Percentiles rank a stretch among this genome's conserved stretches.
Evolutionary conservation across 2,113 vertebrate genomes (phyloP).

Genomic region (Climacteris rufus): DNA sequence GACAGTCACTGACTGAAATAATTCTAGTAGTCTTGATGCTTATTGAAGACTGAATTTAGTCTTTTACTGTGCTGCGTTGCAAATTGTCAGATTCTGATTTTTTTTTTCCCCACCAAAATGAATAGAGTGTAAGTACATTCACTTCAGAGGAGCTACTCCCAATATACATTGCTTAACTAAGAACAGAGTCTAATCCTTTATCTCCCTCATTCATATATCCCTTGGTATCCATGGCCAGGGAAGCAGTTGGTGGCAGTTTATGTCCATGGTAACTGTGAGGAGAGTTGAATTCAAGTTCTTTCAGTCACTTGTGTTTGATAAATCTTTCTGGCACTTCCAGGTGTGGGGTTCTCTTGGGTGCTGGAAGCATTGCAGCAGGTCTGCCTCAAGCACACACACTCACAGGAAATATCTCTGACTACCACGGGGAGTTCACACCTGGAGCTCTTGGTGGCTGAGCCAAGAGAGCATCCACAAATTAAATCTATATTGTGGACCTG

Average conservation of each 20-base stretch:
- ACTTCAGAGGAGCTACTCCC: neutral
- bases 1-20: neutral
- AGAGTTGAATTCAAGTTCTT: neutral
- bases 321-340: neutral
- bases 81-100: neutral
- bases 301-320: neutral
- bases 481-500: neutral
- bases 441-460: neutral
- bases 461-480: neutral
- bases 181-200: neutral
- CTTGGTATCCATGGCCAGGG: rapidly evolving
- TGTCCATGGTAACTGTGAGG: neutral
- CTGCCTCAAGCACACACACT: neutral
- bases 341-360: neutral
- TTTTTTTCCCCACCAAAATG: neutral
- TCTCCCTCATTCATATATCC: neutral
- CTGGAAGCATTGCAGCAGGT: neutral
- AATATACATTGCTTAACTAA: neutral
- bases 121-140: neutral
- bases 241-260: neutral
- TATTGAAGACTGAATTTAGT: neutral
- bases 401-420: neutral
- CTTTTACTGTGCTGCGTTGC: neutral
- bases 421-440: neutral
- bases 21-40: neutral